Evolutionary conservation across 2,113 vertebrate species (phyloP).

Genomic region (Rhea pennata): DNA sequence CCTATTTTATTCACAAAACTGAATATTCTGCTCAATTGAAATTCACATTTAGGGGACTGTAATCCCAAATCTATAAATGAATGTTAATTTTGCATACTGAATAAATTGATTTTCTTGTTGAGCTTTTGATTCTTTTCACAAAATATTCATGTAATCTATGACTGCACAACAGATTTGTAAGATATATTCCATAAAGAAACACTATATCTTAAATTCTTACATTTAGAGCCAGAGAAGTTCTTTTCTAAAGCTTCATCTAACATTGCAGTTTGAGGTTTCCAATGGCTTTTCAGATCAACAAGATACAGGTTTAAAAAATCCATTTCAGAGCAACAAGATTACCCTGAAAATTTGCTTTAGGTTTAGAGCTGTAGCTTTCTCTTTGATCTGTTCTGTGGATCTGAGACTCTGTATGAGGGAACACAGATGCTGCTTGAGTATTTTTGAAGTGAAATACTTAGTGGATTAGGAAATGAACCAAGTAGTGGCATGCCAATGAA

Average conservation of each 20-base stretch:
- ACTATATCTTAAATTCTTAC: not conserved
- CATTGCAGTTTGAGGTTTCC: not conserved
- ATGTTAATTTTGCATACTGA: not conserved
- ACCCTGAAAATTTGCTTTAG: constrained; percentile 12
- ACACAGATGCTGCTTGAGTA: not conserved
- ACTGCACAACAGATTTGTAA: not conserved
- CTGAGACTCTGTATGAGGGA: not conserved
- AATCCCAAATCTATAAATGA: not conserved
- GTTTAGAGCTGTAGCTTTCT: constrained; percentile 33
- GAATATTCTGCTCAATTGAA: not conserved
- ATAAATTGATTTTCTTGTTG: not conserved
- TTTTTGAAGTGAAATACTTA: constrained; percentile 35
- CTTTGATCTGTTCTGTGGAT: constrained; percentile 33
- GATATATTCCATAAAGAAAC: not conserved
- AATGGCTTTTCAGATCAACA: constrained; percentile 32
- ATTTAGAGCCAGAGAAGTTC: not conserved
- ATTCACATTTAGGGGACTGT: not conserved
- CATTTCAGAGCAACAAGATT: constrained; percentile 33
- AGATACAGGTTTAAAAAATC: not conserved
- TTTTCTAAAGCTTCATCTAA: constrained; percentile 1
- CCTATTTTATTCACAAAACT: constrained; percentile 2
- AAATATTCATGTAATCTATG: not conserved
- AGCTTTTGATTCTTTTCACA: not conserved
- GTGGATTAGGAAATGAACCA: not conserved
- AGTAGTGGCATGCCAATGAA: not conserved